Conservation (phyloP, 2,113 vertebrate genomes). For the Neodon shergylaensis region DNA sequence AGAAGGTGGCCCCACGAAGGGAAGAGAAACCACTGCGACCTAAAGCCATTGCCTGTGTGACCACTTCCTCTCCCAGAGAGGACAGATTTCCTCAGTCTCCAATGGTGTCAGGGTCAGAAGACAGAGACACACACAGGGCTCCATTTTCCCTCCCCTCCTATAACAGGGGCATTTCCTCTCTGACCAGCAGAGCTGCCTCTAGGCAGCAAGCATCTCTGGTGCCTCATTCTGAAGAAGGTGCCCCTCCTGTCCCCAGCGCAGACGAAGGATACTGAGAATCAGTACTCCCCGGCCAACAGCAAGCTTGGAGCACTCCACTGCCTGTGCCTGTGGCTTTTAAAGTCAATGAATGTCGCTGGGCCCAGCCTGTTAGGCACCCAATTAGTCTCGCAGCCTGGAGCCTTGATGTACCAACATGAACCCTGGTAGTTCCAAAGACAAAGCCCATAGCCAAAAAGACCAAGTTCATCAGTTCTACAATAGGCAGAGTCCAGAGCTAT, state of each 20-base stretch:
- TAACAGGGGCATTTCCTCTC: background rate
- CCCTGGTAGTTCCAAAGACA: no score
- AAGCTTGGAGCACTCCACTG: no score
- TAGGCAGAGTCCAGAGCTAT: background rate
- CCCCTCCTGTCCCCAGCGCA: background rate
- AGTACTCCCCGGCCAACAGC: background rate
- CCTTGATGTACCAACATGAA: background rate
- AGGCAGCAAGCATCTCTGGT: background rate
- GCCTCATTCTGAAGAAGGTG: no score
- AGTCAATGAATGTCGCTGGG: background rate
- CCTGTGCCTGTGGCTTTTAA: background rate
- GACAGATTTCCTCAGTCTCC: background rate
- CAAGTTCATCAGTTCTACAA: background rate
- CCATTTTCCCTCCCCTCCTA: background rate
- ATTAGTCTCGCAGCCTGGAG: background rate
- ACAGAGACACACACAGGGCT: background rate
- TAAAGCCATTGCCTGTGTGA: background rate
- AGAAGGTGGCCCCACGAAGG: background rate
- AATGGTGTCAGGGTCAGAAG: background rate
- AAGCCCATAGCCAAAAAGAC: background rate
- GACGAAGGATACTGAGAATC: background rate
- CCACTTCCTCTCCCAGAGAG: background rate
- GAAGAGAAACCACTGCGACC: background rate
- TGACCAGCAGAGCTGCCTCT: background rate
- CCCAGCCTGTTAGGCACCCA: background rate